These are phyloP conservation scores for Auanema freiburgensis DNA, from an alignment of 2,888 invertebrate genomes.

Conservation along the genomic window DNA sequence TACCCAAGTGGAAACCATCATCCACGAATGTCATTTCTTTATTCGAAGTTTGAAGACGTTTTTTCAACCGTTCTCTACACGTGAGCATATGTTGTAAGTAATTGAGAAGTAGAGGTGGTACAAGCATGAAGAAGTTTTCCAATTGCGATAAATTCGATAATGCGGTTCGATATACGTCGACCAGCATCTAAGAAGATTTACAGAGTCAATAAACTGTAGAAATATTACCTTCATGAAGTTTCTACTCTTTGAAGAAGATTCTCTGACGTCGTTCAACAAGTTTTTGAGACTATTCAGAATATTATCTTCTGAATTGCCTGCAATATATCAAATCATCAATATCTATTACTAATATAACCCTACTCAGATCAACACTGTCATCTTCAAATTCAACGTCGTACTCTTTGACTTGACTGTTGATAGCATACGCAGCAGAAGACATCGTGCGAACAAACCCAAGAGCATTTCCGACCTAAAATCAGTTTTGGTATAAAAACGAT, in stretches of 20 bases:
- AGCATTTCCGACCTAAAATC: constrained; percentile 75
- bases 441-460: constrained; percentile 93
- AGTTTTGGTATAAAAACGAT: constrained; percentile 4
- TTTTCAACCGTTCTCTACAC: constrained; percentile 87
- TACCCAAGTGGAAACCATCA: constrained; percentile 95
- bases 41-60: constrained; percentile 74
- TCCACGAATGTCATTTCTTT: constrained; percentile 88
- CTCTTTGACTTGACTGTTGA: constrained; percentile 23
- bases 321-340: neutral
- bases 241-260: constrained; percentile 25
- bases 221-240: constrained; percentile 31
- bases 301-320: neutral
- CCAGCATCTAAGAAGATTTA: constrained; percentile 73
- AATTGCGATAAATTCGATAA: constrained; percentile 75
- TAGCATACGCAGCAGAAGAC: constrained; percentile 75
- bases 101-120: constrained; percentile 87
- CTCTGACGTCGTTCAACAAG: constrained; percentile 21
- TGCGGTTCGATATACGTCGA: constrained; percentile 87
- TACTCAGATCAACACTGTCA: constrained; percentile 14
- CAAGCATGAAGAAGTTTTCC: constrained; percentile 86
- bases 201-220: neutral
- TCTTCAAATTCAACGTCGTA: constrained; percentile 22
- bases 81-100: constrained; percentile 89
- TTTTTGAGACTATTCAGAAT: constrained; percentile 5
- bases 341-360: neutral